phyloP scores from a whole-genome alignment of 2,888 invertebrate species.

The Xylocampa areola region DNA sequence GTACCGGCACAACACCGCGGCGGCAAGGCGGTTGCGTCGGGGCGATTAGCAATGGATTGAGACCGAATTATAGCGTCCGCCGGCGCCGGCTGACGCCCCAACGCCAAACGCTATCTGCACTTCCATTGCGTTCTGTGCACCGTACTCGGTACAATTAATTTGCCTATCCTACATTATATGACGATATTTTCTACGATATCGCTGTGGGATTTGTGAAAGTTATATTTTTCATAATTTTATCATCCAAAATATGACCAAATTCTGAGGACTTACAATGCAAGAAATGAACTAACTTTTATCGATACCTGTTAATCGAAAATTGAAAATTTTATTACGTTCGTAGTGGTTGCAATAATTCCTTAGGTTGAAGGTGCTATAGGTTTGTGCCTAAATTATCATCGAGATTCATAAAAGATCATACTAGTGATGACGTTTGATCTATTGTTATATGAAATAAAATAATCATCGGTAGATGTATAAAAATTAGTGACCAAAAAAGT shows the following conservation, averaged over 20 bases:
- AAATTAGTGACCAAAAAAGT: conserved; percentile 55
- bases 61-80: conserved; percentile 86
- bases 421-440: conserved; percentile 45
- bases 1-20: conserved; percentile 86
- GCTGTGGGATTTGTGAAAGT: conserved; percentile 49
- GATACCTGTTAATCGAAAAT: conserved; percentile 24
- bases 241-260: conserved; percentile 31
- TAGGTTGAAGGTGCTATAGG: conserved; percentile 74
- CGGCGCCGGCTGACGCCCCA: conserved; percentile 50
- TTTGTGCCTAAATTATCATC: conserved; percentile 67
- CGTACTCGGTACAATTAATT: conserved; percentile 56
- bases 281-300: conserved; percentile 33
- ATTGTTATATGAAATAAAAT: conserved; percentile 38
- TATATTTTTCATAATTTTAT: conserved; percentile 15
- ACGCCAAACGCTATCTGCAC: conserved; percentile 44
- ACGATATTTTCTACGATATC: conserved; percentile 58
- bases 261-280: conserved; percentile 22
- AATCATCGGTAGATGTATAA: conserved; percentile 33
- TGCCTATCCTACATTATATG: conserved; percentile 69
- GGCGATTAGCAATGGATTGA: conserved; percentile 92
- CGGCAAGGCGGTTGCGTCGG: conserved; percentile 88
- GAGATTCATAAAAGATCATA: conserved; percentile 46
- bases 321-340: conserved; percentile 25
- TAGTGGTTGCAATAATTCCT: conserved; percentile 54
- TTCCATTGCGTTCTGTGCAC: conserved; percentile 50